phyloP scores from a whole-genome alignment of 2,888 invertebrate species.

The Deroplatys truncata region DNA sequence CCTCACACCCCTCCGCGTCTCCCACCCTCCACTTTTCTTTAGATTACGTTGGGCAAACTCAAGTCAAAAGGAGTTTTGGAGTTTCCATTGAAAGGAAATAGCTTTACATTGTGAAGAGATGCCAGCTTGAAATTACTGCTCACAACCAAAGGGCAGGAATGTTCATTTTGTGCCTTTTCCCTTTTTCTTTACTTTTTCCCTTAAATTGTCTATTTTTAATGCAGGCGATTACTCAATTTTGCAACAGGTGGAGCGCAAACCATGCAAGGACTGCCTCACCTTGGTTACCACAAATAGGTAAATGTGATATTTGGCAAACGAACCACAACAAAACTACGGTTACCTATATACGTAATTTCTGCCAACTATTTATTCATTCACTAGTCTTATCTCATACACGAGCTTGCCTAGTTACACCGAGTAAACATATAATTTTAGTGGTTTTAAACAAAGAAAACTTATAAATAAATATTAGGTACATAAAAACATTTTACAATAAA shows the following conservation, averaged over 20 bases:
- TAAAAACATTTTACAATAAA: too few relatives aligned
- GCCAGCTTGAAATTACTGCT: not conserved
- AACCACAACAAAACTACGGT: too few relatives aligned
- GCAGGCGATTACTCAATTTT: not conserved
- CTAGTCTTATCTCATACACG: too few relatives aligned
- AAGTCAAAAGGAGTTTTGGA: not conserved
- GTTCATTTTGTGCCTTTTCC: not conserved
- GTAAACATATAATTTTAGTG: too few relatives aligned
- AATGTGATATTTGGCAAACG: too few relatives aligned
- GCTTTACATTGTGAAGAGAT: not conserved
- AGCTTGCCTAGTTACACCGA: too few relatives aligned
- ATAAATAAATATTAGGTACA: too few relatives aligned
- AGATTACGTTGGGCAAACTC: not conserved
- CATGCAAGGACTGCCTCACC: not conserved
- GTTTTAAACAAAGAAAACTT: too few relatives aligned
- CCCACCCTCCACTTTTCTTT: not conserved
- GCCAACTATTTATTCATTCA: too few relatives aligned
- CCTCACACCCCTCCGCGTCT: not conserved
- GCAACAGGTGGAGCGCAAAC: not conserved
- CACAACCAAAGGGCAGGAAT: not conserved
- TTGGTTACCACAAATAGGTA: too few relatives aligned
- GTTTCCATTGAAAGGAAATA: conserved; percentile 3
- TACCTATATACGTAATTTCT: too few relatives aligned
- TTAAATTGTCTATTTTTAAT: not conserved
- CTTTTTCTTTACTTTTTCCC: not conserved